phyloP scores from a whole-genome alignment of 2,888 invertebrate species.

The Drosophila borealis region DNA sequence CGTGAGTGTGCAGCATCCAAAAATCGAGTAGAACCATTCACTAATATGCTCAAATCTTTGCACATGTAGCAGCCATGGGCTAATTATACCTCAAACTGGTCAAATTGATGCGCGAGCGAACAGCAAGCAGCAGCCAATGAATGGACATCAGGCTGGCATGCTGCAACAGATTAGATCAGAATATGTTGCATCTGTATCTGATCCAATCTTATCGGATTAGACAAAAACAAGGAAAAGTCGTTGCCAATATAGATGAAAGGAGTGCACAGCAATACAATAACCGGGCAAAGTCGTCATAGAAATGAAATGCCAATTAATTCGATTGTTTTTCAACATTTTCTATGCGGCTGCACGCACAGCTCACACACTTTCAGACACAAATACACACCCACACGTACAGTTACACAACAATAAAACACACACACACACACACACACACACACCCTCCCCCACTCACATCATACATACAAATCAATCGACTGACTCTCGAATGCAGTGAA shows the following conservation, averaged over 20 bases:
- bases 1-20: conserved; percentile 67
- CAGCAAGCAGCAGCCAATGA: conserved; percentile 25
- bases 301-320: conserved; percentile 36
- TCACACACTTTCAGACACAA: neutral
- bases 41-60: neutral
- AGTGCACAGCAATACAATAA: conserved; percentile 32
- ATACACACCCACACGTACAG: conserved; percentile 4
- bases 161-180: conserved; percentile 15
- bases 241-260: conserved; percentile 21
- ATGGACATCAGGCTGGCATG: conserved; percentile 25
- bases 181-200: conserved; percentile 2
- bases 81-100: conserved; percentile 82
- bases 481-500: conserved; percentile 20
- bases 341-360: conserved; percentile 37
- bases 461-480: conserved; percentile 9
- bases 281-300: conserved; percentile 22
- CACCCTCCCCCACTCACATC: neutral
- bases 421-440: neutral
- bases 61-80: conserved; percentile 80
- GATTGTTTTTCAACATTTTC: conserved; percentile 51
- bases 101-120: conserved; percentile 72
- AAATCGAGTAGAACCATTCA: neutral
- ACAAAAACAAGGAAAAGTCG: conserved; percentile 25
- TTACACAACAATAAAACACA: conserved; percentile 5
- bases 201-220: conserved; percentile 13